Conservation (phyloP, 2,888 invertebrate species). For the Mythimna impura region DNA sequence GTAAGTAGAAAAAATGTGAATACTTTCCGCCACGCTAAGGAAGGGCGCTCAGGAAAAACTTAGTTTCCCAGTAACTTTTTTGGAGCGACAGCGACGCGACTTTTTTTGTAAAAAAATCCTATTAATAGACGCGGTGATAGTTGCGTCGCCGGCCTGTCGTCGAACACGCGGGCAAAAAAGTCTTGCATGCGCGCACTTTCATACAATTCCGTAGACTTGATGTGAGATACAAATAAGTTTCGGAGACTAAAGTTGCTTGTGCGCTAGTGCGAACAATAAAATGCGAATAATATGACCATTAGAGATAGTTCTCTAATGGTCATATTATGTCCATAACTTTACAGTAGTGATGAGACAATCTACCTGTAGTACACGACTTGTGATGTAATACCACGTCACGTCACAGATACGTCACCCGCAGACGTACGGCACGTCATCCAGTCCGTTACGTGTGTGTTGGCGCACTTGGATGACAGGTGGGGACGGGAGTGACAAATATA, state of each 20-base stretch:
- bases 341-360: constrained; percentile 7
- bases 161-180: too few species aligned
- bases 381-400: constrained; percentile 7
- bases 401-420: constrained; percentile 20
- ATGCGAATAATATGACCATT: too few species aligned
- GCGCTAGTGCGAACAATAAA: too few species aligned
- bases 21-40: background rate
- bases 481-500: constrained; percentile 13
- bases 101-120: too few species aligned
- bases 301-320: too few species aligned
- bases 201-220: background rate
- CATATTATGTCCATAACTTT: background rate
- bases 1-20: background rate
- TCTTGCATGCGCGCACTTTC: background rate
- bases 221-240: too few species aligned
- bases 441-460: background rate
- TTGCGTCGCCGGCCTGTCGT: too few species aligned
- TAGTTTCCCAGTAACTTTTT: background rate
- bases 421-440: constrained; percentile 6
- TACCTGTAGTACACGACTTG: background rate
- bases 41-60: background rate
- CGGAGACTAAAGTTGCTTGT: too few species aligned
- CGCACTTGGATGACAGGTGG: background rate
- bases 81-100: background rate
- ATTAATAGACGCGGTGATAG: too few species aligned